Percentiles rank a stretch among this genome's conserved stretches.
phyloP scores from a whole-genome alignment of 2,113 vertebrate species.

The Neogale vison region DNA sequence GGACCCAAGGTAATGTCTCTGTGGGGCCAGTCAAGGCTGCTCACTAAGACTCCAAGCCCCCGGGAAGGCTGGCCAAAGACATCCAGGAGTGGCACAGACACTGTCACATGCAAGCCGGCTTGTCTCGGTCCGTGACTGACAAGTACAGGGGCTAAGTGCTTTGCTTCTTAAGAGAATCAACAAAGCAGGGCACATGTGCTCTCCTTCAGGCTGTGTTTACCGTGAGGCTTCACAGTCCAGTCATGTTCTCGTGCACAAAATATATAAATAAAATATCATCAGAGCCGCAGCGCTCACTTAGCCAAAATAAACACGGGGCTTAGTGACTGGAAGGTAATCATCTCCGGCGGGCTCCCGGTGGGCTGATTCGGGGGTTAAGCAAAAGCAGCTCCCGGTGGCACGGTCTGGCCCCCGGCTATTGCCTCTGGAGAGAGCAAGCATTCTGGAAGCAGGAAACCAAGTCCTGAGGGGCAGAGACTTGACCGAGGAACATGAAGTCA shows the following conservation, averaged over 20 bases:
- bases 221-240: background rate
- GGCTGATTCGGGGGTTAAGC: background rate
- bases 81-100: background rate
- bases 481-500: background rate
- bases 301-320: slow-evolving; percentile 64
- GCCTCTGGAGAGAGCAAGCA: background rate
- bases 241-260: slow-evolving; percentile 53
- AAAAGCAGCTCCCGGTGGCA: background rate
- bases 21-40: background rate
- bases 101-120: background rate
- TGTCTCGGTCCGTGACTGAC: background rate
- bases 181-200: slow-evolving; percentile 14
- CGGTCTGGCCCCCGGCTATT: background rate
- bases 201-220: slow-evolving; percentile 31
- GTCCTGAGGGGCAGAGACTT: background rate
- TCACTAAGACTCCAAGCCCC: background rate
- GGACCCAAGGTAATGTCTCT: background rate
- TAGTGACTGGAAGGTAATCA: slow-evolving; percentile 54
- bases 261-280: slow-evolving; percentile 63
- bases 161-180: slow-evolving; percentile 39
- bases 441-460: background rate
- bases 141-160: background rate
- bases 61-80: background rate
- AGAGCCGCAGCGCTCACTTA: slow-evolving; percentile 20
- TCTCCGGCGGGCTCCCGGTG: background rate